Conservation (phyloP, 2,888 invertebrate genomes). For the Adelphocoris suturalis region DNA sequence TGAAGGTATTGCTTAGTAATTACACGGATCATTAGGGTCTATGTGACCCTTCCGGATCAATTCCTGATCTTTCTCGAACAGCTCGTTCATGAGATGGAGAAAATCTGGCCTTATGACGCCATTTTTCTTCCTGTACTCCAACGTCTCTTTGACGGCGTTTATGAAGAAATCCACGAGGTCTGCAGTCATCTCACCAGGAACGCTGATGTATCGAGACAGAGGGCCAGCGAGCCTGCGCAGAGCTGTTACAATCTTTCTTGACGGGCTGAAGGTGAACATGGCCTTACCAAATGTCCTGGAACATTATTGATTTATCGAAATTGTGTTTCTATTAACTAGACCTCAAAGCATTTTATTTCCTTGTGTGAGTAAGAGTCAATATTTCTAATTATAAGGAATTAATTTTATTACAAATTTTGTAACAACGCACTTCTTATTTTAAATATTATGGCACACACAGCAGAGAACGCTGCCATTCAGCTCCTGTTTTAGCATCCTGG, state of each 20-base stretch:
- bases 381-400: too few relatives aligned
- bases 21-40: slow-evolving; percentile 57
- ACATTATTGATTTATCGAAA: neutral
- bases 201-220: neutral
- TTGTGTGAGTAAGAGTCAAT: too few relatives aligned
- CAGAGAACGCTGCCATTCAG: too few relatives aligned
- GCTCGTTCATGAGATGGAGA: slow-evolving; percentile 81
- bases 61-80: slow-evolving; percentile 78
- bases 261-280: slow-evolving; percentile 39
- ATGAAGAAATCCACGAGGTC: slow-evolving; percentile 77
- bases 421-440: too few relatives aligned
- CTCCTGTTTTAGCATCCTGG: too few relatives aligned
- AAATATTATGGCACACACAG: too few relatives aligned
- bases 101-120: slow-evolving; percentile 81
- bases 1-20: neutral
- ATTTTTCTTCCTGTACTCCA: slow-evolving; percentile 79
- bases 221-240: slow-evolving; percentile 33
- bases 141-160: slow-evolving; percentile 78
- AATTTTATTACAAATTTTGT: too few relatives aligned
- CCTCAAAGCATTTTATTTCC: too few relatives aligned
- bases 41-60: slow-evolving; percentile 45
- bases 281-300: slow-evolving; percentile 14
- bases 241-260: slow-evolving; percentile 34
- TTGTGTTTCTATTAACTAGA: too few relatives aligned
- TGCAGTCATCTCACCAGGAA: slow-evolving; percentile 42